Percentiles rank a stretch among this genome's conserved stretches.
Conservation (phyloP, 2,888 invertebrate genomes). For the Trissoscelio sp. region DNA sequence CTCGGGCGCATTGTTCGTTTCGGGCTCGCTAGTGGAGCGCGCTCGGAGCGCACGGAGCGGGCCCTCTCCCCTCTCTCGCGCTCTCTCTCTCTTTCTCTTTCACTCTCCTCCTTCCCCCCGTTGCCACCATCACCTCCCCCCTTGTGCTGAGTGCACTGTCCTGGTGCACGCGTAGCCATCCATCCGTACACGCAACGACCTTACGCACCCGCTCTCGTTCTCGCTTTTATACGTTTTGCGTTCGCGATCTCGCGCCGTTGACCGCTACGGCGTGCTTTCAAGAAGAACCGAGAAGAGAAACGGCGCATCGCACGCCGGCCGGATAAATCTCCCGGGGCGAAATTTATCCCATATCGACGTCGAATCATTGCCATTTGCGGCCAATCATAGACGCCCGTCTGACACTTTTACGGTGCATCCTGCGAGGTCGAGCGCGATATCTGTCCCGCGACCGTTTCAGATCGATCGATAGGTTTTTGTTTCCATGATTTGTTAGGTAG, state of each 20-base stretch:
- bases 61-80: conserved; percentile 23
- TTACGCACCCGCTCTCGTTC: conserved; percentile 73
- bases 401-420: conserved; percentile 33
- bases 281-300: conserved; percentile 27
- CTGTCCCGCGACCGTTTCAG: conserved; percentile 2
- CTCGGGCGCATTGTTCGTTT: conserved; percentile 32
- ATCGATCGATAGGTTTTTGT: not conserved
- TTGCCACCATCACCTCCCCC: conserved; percentile 3
- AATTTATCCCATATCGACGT: conserved; percentile 47
- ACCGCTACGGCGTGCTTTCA: conserved; percentile 60
- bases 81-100: conserved; percentile 12
- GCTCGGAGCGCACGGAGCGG: conserved; percentile 36
- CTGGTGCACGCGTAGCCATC: conserved; percentile 68
- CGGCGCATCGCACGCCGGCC: conserved; percentile 22
- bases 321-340: conserved; percentile 52
- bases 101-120: conserved; percentile 21
- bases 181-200: conserved; percentile 74
- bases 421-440: not conserved
- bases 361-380: conserved; percentile 39
- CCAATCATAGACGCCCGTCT: conserved; percentile 33
- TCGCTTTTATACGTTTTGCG: conserved; percentile 57
- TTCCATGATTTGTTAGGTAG: not conserved
- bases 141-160: conserved; percentile 73
- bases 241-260: conserved; percentile 62
- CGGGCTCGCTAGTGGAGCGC: conserved; percentile 44